Conservation (phyloP, 2,888 invertebrate species). For the Caenorhabditis sp. region DNA sequence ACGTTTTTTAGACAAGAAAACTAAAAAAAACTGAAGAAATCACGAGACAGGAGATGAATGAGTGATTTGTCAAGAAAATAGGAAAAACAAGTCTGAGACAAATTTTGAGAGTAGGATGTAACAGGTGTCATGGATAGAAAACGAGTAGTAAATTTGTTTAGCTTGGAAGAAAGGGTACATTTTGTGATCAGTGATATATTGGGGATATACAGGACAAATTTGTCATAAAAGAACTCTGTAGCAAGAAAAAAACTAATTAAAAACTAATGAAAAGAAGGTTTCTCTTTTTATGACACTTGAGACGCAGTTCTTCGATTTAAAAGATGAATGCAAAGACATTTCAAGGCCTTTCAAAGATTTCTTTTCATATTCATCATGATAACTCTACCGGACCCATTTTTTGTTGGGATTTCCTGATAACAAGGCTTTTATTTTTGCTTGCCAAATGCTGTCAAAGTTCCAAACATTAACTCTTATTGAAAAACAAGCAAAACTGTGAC, state of each 20-base stretch:
- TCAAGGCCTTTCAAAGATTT: slow-evolving; percentile 26
- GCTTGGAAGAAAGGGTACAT: neutral
- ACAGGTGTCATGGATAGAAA: slow-evolving; percentile 44
- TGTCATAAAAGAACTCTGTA: too few relatives aligned
- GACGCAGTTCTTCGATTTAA: neutral
- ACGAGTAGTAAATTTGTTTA: slow-evolving; percentile 2
- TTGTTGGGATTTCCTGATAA: too few relatives aligned
- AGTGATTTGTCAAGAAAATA: neutral
- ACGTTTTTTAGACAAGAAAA: neutral
- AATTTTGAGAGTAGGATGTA: slow-evolving; percentile 10
- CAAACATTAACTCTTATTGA: too few relatives aligned
- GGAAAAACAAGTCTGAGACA: slow-evolving; percentile 39
- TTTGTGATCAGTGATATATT: neutral
- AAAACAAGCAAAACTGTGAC: too few relatives aligned
- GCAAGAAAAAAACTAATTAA: too few relatives aligned
- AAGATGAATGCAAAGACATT: neutral
- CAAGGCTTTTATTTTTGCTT: too few relatives aligned
- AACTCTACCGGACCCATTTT: too few relatives aligned
- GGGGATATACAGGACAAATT: neutral
- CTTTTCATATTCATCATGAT: too few relatives aligned
- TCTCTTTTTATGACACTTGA: neutral
- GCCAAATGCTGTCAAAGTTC: too few relatives aligned
- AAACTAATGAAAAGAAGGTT: neutral
- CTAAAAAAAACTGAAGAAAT: slow-evolving; percentile 4
- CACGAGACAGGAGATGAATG: slow-evolving; percentile 3